Conservation (phyloP, 2,113 vertebrate species). For the Clupea harengus region DNA sequence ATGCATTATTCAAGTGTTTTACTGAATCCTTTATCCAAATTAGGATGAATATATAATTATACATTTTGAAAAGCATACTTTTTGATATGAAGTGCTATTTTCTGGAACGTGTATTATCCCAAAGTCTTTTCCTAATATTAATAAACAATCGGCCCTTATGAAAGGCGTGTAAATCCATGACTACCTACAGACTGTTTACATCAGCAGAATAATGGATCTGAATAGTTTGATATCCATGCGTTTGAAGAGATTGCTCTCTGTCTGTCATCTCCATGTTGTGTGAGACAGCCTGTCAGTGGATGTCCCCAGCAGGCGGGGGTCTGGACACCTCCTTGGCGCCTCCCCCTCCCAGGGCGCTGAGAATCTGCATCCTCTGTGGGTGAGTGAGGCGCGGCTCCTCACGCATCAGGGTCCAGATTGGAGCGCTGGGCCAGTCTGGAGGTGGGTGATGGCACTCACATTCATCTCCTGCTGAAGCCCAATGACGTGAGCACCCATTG, state of each 20-base stretch:
- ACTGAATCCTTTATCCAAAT: no score
- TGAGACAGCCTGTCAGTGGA: constrained; percentile 34
- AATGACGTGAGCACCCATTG: constrained; percentile 77
- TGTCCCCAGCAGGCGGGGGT: constrained; percentile 53
- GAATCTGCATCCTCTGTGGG: constrained; percentile 38
- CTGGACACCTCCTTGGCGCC: constrained; percentile 67
- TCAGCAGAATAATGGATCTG: constrained; percentile 41
- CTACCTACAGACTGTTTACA: not conserved
- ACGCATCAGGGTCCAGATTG: constrained; percentile 74
- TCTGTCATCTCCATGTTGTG: constrained; percentile 30
- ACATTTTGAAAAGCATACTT: constrained; percentile 50
- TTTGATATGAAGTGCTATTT: not conserved
- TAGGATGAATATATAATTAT: constrained; percentile 25
- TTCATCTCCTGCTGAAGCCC: constrained; percentile 90
- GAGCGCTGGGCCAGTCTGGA: constrained; percentile 72
- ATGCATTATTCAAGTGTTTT: constrained; percentile 7
- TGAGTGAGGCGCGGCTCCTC: constrained; percentile 54
- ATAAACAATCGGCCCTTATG: not conserved
- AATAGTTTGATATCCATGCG: constrained; percentile 39
- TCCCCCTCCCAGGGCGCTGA: constrained; percentile 43
- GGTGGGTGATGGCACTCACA: constrained; percentile 74
- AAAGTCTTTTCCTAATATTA: not conserved
- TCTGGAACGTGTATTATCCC: not conserved
- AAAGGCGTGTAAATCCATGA: not conserved
- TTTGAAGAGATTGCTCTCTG: constrained; percentile 30